These are phyloP conservation scores for Drosophila conformis DNA, from an alignment of 2,888 invertebrate species.

Conservation along the genomic window DNA sequence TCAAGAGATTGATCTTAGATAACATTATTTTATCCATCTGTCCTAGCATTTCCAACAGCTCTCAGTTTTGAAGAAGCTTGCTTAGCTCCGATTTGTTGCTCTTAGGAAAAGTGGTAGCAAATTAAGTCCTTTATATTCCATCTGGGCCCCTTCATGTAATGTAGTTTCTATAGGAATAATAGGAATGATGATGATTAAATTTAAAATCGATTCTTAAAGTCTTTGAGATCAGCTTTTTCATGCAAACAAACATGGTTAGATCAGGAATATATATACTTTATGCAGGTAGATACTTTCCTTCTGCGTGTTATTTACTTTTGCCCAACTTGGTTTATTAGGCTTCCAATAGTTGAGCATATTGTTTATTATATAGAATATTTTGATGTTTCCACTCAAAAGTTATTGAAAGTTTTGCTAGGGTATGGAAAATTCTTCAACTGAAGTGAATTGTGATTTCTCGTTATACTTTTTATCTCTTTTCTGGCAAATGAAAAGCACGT, in stretches of 20 bases:
- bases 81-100: neutral
- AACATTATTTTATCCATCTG: neutral
- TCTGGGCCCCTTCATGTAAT: neutral
- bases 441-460: constrained; percentile 7
- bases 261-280: neutral
- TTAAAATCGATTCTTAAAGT: neutral
- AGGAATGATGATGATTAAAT: neutral
- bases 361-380: neutral
- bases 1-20: neutral
- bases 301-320: neutral
- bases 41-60: no score
- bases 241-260: neutral
- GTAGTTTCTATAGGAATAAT: neutral
- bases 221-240: neutral
- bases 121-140: neutral
- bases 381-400: no score
- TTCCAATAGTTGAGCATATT: neutral
- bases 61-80: neutral
- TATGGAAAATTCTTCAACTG: constrained; percentile 1
- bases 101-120: neutral
- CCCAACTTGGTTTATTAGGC: neutral
- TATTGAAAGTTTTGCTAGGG: neutral
- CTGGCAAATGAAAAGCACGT: constrained; percentile 75
- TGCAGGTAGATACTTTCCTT: neutral
- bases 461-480: constrained; percentile 30